Percentiles rank a stretch among this genome's conserved stretches.
phyloP scores from a whole-genome alignment of 2,113 vertebrate species.

The Festucalex cinctus region DNA sequence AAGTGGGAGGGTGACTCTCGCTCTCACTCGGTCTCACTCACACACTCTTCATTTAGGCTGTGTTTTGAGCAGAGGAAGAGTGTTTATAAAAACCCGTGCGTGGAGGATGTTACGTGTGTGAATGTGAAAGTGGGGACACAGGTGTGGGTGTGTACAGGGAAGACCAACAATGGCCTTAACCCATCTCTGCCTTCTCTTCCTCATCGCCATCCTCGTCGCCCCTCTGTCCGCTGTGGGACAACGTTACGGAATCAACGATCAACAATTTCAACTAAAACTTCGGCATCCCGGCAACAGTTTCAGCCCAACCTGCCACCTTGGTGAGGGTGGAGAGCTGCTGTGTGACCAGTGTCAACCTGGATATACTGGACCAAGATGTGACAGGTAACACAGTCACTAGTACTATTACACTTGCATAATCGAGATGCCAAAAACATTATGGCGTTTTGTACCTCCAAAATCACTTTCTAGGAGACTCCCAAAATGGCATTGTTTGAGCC shows the following conservation, averaged over 20 bases:
- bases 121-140: conserved; percentile 25
- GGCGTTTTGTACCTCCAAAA: no score
- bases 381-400: conserved; percentile 79
- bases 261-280: conserved; percentile 45
- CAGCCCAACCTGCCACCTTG: conserved; percentile 88
- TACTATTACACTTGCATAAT: no score
- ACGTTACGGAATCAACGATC: conserved; percentile 35
- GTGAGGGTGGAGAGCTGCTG: conserved; percentile 74
- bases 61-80: conserved; percentile 25
- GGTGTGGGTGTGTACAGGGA: conserved; percentile 5
- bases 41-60: conserved; percentile 21
- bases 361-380: conserved; percentile 82
- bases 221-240: conserved; percentile 56
- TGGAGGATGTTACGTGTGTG: conserved; percentile 9
- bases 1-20: conserved; percentile 54
- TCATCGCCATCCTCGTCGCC: conserved; percentile 33
- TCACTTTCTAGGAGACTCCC: no score
- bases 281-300: conserved; percentile 75
- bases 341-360: conserved; percentile 84
- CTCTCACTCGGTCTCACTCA: conserved; percentile 10
- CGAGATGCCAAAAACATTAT: no score
- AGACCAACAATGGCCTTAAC: conserved; percentile 56
- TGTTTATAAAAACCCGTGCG: conserved; percentile 16
- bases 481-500: no score
- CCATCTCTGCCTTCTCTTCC: conserved; percentile 52